Conservation (phyloP, 1,140 invertebrate species). For the Brachionus asplanchnoidis region DNA sequence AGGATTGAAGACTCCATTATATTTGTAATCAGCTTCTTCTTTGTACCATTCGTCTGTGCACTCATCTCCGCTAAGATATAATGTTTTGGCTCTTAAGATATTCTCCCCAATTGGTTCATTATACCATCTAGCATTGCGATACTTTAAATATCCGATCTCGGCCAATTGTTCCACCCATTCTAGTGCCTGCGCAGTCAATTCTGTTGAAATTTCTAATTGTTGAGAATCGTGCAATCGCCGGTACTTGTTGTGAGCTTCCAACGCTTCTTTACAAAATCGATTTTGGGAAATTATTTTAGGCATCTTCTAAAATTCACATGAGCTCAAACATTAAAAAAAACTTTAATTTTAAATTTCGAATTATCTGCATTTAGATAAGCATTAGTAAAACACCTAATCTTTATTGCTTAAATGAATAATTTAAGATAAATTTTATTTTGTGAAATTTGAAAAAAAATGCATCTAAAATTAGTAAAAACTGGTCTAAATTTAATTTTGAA, state of each 20-base stretch:
- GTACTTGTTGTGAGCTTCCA: slow-evolving; percentile 71
- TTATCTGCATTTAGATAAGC: neutral
- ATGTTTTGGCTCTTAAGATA: slow-evolving; percentile 10
- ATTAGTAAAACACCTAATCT: neutral
- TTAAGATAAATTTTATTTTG: neutral
- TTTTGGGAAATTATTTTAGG: slow-evolving; percentile 43
- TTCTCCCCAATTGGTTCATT: slow-evolving; percentile 29
- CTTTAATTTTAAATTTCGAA: neutral
- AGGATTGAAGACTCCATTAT: slow-evolving; percentile 54
- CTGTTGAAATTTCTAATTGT: slow-evolving; percentile 66
- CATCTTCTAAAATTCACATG: slow-evolving; percentile 37
- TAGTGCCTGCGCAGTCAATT: slow-evolving; percentile 66
- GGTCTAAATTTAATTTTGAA: neutral
- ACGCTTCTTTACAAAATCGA: slow-evolving; percentile 58
- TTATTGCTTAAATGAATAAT: neutral
- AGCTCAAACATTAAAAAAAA: neutral
- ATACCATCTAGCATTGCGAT: slow-evolving; percentile 57
- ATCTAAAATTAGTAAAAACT: neutral
- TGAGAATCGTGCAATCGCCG: slow-evolving; percentile 66
- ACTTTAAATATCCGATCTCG: slow-evolving; percentile 66
- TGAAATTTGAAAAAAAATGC: neutral
- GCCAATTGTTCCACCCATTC: slow-evolving; percentile 72
- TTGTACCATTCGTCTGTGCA: slow-evolving; percentile 13
- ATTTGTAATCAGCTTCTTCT: slow-evolving; percentile 53
- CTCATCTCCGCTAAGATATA: neutral